A percentile compares a stretch with the other conserved stretches of the same genome.
These are phyloP conservation scores for Drosophila quadrilineata DNA, from an alignment of 1,140 invertebrate genomes.

Conservation along the genomic window DNA sequence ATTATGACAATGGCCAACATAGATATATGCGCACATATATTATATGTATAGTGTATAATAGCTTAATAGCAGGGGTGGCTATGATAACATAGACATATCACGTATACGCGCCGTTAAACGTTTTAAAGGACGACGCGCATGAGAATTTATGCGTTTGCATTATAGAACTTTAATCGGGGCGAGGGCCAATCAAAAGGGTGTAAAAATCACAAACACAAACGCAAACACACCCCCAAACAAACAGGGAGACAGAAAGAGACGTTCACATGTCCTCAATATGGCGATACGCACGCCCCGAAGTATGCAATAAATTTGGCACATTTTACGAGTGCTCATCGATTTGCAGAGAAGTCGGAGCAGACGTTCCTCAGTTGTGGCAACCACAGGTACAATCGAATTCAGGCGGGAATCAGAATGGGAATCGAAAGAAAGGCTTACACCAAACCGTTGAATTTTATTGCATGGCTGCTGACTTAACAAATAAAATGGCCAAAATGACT, in stretches of 20 bases:
- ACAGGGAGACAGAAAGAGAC: not conserved
- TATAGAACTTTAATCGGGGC: conserved; percentile 57
- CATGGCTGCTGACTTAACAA: conserved; percentile 36
- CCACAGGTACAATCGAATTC: conserved; percentile 57
- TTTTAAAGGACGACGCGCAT: conserved; percentile 35
- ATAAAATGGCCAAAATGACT: conserved; percentile 15
- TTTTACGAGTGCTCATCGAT: conserved; percentile 71
- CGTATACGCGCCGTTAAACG: conserved; percentile 50
- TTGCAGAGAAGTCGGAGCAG: conserved; percentile 34
- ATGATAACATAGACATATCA: no score
- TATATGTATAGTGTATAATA: no score
- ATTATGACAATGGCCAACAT: not conserved
- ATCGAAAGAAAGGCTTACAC: conserved; percentile 66
- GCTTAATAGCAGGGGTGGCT: no score
- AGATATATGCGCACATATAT: no score
- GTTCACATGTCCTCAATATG: no score
- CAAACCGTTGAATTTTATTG: conserved; percentile 68
- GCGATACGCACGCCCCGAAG: conserved; percentile 38
- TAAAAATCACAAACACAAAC: conserved; percentile 37
- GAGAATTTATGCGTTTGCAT: conserved; percentile 53
- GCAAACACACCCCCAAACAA: conserved; percentile 4
- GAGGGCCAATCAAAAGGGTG: conserved; percentile 64
- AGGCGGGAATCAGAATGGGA: conserved; percentile 3
- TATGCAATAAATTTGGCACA: conserved; percentile 68
- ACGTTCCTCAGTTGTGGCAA: conserved; percentile 18